phyloP scores from a whole-genome alignment of 2,797 vertebrate genomes.

The Takifugu rubripes region DNA sequence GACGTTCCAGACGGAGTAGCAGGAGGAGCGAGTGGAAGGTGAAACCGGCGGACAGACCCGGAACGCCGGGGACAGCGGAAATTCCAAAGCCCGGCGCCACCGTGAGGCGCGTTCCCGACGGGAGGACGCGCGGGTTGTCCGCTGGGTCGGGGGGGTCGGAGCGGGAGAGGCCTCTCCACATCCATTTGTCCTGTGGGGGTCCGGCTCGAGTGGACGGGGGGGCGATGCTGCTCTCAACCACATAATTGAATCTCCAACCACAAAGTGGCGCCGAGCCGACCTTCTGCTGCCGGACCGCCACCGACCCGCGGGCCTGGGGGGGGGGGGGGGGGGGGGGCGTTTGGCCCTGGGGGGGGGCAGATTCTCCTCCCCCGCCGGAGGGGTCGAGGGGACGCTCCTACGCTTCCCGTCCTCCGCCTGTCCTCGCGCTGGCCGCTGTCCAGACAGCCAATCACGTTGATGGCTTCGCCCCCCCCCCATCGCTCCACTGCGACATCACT shows the following conservation, averaged over 20 bases:
- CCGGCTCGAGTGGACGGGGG: slow-evolving; percentile 37
- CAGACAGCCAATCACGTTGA: slow-evolving; percentile 76
- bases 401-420: slow-evolving; percentile 26
- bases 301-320: slow-evolving; percentile 6
- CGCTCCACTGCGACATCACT: slow-evolving; percentile 52
- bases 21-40: no score
- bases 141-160: neutral
- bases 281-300: slow-evolving; percentile 23
- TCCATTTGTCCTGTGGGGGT: slow-evolving; percentile 34
- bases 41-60: no score
- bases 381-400: slow-evolving; percentile 40
- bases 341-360: no score
- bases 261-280: slow-evolving; percentile 34
- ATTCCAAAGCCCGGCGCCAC: no score
- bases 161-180: slow-evolving; percentile 41
- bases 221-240: slow-evolving; percentile 39
- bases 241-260: slow-evolving; percentile 54
- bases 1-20: no score
- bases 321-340: no score
- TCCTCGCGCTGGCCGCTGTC: slow-evolving; percentile 65
- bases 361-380: slow-evolving; percentile 46
- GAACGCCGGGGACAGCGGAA: no score
- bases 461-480: slow-evolving; percentile 66
- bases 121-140: no score
- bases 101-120: no score